Conservation (phyloP, 2,113 vertebrate genomes). For the Chiloscyllium plagiosum region DNA sequence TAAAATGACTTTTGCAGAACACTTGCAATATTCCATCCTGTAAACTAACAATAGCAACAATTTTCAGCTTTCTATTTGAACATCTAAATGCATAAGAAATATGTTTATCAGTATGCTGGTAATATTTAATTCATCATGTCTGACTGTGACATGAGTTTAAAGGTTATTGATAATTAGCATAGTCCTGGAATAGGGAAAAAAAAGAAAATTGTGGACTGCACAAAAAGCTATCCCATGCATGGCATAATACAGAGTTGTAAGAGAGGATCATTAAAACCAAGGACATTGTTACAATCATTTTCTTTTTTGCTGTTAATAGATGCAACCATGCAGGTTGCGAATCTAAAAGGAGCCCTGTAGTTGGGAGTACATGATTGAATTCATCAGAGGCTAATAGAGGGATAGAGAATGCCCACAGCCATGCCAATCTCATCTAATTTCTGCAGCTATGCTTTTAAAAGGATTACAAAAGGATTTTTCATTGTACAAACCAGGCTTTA, state of each 20-base stretch:
- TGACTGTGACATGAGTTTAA: conserved; percentile 15
- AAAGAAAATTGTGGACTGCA: conserved; percentile 1
- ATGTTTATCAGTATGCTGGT: neutral
- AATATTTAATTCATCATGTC: neutral
- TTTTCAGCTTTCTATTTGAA: neutral
- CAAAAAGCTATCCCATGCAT: neutral
- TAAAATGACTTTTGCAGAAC: neutral
- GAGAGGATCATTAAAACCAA: conserved; percentile 1
- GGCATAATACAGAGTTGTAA: neutral
- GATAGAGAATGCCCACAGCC: neutral
- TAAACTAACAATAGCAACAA: neutral
- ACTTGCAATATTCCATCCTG: neutral
- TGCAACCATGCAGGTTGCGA: neutral
- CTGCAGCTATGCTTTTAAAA: neutral
- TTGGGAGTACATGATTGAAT: neutral
- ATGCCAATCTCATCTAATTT: neutral
- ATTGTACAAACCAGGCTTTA: neutral
- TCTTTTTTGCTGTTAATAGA: neutral
- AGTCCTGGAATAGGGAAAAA: neutral
- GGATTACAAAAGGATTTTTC: neutral
- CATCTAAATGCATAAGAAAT: neutral
- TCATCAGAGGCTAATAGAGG: neutral
- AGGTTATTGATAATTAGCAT: neutral
- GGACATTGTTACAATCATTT: neutral
- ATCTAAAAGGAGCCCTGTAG: neutral